Evolutionary conservation across 2,888 invertebrate species (phyloP), one percentile per base, ranked within the genome.

Genomic region (Sarcophaga rosellei): DNA sequence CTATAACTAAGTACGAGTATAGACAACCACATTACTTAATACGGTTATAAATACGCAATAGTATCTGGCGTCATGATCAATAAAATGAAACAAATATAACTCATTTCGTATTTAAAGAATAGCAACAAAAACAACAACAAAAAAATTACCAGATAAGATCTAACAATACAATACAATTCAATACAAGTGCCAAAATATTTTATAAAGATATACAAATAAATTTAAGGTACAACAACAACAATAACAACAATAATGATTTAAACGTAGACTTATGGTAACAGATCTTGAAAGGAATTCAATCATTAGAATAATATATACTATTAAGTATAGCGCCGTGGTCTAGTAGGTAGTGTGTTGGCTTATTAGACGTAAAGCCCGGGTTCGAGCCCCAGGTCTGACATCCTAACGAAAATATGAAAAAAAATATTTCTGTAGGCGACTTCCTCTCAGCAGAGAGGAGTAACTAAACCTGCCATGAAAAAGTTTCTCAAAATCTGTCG

Each of bases 101-200:
- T 35, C 35, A 35, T 35, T 35, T 35, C 35, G 35, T 53, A 72
- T 72, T 57, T 57, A 70, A 78, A 57, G 53, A 45, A 63, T 63
- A 45, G n/a, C 57, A 65, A 65, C 63, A 57, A 44, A 21, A 61
- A 53, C n/a, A n/a, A n/a, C n/a, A n/a, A n/a, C n/a, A n/a, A 47
- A 45, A 11, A 53, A 8, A 21, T 6, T n/a, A 47, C 57, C 8
- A 70, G 79, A 79, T 79, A 79, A 79, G 65, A 72, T 72, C 65
- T 44, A 44, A 72, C 79, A 72, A 65, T 12, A 20, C 20, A 62
- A 69, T 53, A 47, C 69, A 53, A 63, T 20, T 35, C 35, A 35
- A 35, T 35, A 35, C 35, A 35, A 35, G 35, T 78, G 77, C 20
- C 77, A 78, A 78, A 69, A 61, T n/a, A n/a, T 45, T 35, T 35